Evolutionary conservation across 2,113 vertebrate species (phyloP).

Genomic region (Trematocara macrostoma): DNA sequence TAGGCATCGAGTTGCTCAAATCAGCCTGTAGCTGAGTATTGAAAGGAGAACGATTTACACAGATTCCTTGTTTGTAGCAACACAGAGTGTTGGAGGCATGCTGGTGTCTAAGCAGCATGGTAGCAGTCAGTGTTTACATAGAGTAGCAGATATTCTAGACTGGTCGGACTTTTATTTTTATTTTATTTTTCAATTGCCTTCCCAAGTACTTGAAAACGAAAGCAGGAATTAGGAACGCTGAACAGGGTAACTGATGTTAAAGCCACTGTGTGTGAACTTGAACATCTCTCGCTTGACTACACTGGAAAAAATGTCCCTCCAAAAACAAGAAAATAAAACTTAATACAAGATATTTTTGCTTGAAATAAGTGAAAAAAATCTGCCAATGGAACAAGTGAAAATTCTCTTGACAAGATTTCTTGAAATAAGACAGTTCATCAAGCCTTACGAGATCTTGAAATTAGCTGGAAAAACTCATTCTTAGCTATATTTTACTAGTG

Average conservation of each 20-base stretch:
- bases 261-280: slow-evolving; percentile 11
- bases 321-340: no score
- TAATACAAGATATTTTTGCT: no score
- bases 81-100: not conserved
- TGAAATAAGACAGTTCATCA: no score
- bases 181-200: slow-evolving; percentile 18
- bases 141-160: slow-evolving; percentile 37
- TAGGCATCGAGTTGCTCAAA: not conserved
- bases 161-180: not conserved
- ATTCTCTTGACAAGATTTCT: no score
- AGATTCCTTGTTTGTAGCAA: slow-evolving; percentile 26
- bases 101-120: no score
- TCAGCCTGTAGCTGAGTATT: not conserved
- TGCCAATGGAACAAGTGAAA: no score
- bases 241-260: slow-evolving; percentile 38
- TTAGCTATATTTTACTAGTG: no score
- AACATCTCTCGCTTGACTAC: not conserved
- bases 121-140: slow-evolving; percentile 60
- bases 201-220: slow-evolving; percentile 44
- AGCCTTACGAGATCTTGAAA: no score
- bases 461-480: no score
- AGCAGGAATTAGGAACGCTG: not conserved
- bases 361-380: no score
- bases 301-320: no score
- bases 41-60: not conserved